These are phyloP conservation scores for Cheiracanthium punctorium DNA, from an alignment of 2,888 invertebrate species.

Conservation along the genomic window DNA sequence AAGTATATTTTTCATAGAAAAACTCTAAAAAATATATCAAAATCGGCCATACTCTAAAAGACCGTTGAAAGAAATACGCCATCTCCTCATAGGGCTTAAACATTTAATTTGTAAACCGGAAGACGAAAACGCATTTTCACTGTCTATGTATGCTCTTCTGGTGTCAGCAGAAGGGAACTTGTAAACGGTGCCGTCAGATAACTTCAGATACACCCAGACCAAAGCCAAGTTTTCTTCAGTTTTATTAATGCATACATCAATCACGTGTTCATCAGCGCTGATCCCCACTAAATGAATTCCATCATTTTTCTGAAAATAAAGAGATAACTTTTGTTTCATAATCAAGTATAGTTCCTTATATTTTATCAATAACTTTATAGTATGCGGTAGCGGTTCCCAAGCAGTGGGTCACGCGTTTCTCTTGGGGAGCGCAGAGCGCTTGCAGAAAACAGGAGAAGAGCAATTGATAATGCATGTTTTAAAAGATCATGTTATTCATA, in stretches of 20 bases:
- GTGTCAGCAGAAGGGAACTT: conserved; percentile 15
- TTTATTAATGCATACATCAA: conserved; percentile 49
- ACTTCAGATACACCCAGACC: conserved; percentile 36
- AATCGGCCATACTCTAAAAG: conserved; percentile 38
- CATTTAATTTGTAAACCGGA: conserved; percentile 46
- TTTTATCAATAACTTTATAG: no score
- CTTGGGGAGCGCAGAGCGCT: no score
- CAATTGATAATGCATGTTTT: no score
- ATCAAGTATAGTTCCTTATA: no score
- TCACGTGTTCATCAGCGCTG: conserved; percentile 23
- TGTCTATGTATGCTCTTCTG: conserved; percentile 32
- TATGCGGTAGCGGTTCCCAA: no score
- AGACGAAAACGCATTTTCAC: conserved; percentile 22
- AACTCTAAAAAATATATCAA: no score
- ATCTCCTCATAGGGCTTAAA: conserved; percentile 42
- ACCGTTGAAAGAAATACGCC: conserved; percentile 53
- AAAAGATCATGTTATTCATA: no score
- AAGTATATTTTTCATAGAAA: no score
- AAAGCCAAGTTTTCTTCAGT: conserved; percentile 20
- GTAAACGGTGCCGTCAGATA: conserved; percentile 29
- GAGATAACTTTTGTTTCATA: not conserved
- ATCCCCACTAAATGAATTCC: conserved; percentile 47
- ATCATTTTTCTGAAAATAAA: conserved; percentile 37
- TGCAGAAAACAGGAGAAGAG: no score
- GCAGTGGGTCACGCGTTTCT: no score